Conservation (phyloP, 2,113 vertebrate genomes). For the Orcinus orca region DNA sequence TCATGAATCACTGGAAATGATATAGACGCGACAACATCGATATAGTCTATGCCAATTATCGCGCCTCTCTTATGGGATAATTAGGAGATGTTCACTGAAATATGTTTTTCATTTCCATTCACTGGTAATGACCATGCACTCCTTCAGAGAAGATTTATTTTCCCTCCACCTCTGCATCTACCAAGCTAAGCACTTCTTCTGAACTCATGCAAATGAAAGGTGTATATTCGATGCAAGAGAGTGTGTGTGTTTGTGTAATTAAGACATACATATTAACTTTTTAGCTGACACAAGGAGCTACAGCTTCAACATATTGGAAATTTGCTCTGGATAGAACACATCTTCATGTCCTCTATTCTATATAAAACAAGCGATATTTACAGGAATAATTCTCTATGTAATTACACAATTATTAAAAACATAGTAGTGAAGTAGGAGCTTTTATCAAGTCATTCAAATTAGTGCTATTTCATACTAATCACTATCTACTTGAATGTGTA, state of each 20-base stretch:
- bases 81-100: constrained; percentile 69
- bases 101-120: constrained; percentile 70
- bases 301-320: constrained; percentile 77
- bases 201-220: constrained; percentile 76
- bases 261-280: constrained; percentile 73
- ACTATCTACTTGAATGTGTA: constrained; percentile 82
- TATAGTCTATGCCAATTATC: constrained; percentile 70
- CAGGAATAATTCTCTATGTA: constrained; percentile 81
- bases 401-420: constrained; percentile 87
- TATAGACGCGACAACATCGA: constrained; percentile 20
- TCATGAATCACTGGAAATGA: constrained; percentile 71
- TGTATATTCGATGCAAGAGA: constrained; percentile 67
- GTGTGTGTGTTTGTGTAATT: constrained; percentile 67
- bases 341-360: constrained; percentile 76
- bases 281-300: constrained; percentile 78
- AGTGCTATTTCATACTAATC: constrained; percentile 84
- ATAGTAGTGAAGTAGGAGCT: constrained; percentile 82
- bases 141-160: constrained; percentile 71
- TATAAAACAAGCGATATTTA: constrained; percentile 83
- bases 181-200: constrained; percentile 72
- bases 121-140: constrained; percentile 72
- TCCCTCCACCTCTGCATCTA: constrained; percentile 62
- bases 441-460: constrained; percentile 86
- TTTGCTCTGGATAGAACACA: constrained; percentile 69
- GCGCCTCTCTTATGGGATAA: constrained; percentile 68